These are phyloP conservation scores for Eumaeus atala DNA, from an alignment of 1,140 invertebrate species.

Conservation along the genomic window DNA sequence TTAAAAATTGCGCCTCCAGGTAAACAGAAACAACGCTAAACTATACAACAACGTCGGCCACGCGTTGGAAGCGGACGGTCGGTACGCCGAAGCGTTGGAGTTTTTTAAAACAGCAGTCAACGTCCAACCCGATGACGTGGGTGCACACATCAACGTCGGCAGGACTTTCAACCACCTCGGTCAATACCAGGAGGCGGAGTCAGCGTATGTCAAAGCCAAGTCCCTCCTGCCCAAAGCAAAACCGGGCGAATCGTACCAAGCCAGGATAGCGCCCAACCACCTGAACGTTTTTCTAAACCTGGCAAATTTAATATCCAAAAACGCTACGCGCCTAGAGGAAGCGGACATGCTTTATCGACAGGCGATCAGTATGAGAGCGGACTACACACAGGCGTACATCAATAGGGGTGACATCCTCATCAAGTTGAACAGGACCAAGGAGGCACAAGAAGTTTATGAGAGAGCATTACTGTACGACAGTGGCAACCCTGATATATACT, in stretches of 20 bases:
- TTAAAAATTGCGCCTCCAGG: constrained; percentile 47
- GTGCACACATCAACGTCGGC: constrained; percentile 97
- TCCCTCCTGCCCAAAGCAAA: constrained; percentile 91
- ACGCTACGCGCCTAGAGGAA: constrained; percentile 92
- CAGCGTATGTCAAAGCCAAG: constrained; percentile 92
- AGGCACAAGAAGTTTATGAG: constrained; percentile 96
- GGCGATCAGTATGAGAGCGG: constrained; percentile 96
- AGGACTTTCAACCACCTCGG: constrained; percentile 95
- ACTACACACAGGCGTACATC: constrained; percentile 98
- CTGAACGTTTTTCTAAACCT: constrained; percentile 97
- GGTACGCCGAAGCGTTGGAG: constrained; percentile 88
- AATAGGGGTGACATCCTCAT: constrained; percentile 97
- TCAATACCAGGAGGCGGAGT: constrained; percentile 90
- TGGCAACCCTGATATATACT: constrained; percentile 97
- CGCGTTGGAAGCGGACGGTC: constrained; percentile 90
- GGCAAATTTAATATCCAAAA: constrained; percentile 95
- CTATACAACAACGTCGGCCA: constrained; percentile 98
- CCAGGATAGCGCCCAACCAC: constrained; percentile 96
- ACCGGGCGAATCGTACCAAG: constrained; percentile 94
- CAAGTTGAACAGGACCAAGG: constrained; percentile 94
- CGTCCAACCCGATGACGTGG: constrained; percentile 96
- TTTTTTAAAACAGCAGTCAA: constrained; percentile 95
- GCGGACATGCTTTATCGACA: constrained; percentile 93
- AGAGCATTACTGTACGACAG: constrained; percentile 93
- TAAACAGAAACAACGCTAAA: constrained; percentile 95